Evolutionary conservation across 2,797 vertebrate species (phyloP).

Genomic region (Lepilemur ruficaudatus): DNA sequence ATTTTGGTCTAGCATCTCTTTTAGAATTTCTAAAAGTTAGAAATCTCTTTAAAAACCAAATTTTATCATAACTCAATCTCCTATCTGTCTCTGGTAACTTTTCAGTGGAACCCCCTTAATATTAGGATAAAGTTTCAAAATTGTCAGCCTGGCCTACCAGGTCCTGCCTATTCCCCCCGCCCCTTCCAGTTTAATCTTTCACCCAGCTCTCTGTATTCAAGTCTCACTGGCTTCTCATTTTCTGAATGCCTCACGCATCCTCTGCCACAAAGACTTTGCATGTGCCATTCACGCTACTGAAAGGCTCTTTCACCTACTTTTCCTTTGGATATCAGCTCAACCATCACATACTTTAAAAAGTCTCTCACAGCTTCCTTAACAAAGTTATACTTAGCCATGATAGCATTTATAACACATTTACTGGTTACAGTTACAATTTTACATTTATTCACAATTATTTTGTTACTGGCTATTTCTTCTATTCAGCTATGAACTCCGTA

Average conservation of each 20-base stretch:
- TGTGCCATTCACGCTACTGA: background rate
- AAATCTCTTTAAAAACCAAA: background rate
- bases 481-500: background rate
- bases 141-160: background rate
- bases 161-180: too few relatives aligned
- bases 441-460: background rate
- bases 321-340: constrained; percentile 6
- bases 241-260: background rate
- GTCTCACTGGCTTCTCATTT: background rate
- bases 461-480: background rate
- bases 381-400: background rate
- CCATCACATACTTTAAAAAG: background rate
- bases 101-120: background rate
- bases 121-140: background rate
- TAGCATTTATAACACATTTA: background rate
- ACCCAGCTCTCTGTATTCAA: background rate
- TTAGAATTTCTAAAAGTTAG: constrained; percentile 7
- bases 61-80: background rate
- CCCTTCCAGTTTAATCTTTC: background rate
- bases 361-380: background rate
- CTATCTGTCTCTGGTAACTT: background rate
- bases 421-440: background rate
- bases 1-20: background rate
- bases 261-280: background rate
- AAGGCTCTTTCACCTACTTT: background rate